phyloP scores from a whole-genome alignment of 2,797 vertebrate species.

The Mus minutoides region DNA sequence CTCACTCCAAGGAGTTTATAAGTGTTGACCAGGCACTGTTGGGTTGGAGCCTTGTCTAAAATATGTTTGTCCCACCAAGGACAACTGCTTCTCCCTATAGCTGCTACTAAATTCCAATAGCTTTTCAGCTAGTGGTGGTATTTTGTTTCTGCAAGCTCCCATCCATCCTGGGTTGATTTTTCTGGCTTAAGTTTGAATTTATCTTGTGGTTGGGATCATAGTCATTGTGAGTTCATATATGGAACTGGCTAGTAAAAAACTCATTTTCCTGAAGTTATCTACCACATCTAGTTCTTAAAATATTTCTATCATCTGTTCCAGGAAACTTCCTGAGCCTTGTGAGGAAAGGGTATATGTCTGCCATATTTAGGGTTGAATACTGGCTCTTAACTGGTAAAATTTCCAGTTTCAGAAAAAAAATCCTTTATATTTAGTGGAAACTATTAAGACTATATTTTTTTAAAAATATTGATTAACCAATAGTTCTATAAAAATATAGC shows the following conservation, averaged over 20 bases:
- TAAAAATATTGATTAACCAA: neutral
- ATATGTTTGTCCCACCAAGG: neutral
- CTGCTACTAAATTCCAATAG: neutral
- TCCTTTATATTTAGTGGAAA: slow-evolving; percentile 17
- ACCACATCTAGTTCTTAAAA: neutral
- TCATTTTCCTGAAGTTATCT: neutral
- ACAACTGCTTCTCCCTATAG: neutral
- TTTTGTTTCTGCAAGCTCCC: neutral
- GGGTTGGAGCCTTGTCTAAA: neutral
- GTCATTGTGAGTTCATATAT: neutral
- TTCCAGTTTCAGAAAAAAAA: neutral
- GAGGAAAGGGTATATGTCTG: neutral
- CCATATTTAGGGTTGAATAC: neutral
- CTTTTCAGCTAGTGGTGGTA: too few species aligned
- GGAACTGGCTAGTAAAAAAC: neutral
- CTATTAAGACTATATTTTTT: neutral
- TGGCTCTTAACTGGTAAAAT: neutral
- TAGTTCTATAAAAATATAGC: neutral
- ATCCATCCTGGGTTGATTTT: too few species aligned
- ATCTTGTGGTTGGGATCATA: neutral
- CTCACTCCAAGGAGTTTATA: neutral
- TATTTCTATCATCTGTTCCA: neutral
- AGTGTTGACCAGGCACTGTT: neutral
- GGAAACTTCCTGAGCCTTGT: neutral
- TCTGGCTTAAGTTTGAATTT: neutral